A percentile compares a stretch with the other conserved stretches of the same genome.
phyloP scores from a whole-genome alignment of 1,140 invertebrate genomes.

The Panagrolaimus sp. region DNA sequence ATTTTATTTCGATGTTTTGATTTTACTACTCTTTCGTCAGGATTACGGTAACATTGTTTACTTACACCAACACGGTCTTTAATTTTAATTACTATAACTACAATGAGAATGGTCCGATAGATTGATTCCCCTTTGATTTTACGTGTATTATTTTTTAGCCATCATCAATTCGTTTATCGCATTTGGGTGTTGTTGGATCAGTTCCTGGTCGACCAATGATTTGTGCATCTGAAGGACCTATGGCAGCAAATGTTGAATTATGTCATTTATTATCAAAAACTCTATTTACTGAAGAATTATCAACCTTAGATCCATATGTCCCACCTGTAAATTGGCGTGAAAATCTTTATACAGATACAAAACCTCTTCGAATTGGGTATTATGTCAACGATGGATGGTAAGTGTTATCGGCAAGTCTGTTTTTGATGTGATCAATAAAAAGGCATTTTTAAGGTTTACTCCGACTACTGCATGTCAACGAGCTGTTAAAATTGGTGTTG shows the following conservation, averaged over 20 bases:
- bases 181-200: constrained; percentile 13
- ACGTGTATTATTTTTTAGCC: constrained; percentile 24
- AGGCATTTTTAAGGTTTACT: no score
- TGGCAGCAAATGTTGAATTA: constrained; percentile 21
- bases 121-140: no score
- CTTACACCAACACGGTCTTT: no score
- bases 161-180: constrained; percentile 11
- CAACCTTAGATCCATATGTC: constrained; percentile 22
- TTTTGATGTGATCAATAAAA: no score
- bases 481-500: constrained; percentile 40
- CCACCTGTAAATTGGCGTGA: constrained; percentile 19
- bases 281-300: constrained; percentile 10
- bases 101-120: no score
- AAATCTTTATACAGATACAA: constrained; percentile 19
- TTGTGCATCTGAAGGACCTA: constrained; percentile 18
- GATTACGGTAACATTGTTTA: no score
- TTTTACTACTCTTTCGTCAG: no score
- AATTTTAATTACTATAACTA: no score
- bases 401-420: no score
- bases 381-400: constrained; percentile 52
- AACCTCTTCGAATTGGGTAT: constrained; percentile 55
- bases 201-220: constrained; percentile 27
- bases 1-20: no score
- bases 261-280: constrained; percentile 13
- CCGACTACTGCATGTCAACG: constrained; percentile 50